These are phyloP conservation scores for Lobophora halterata DNA, from an alignment of 2,888 invertebrate genomes.

Conservation along the genomic window DNA sequence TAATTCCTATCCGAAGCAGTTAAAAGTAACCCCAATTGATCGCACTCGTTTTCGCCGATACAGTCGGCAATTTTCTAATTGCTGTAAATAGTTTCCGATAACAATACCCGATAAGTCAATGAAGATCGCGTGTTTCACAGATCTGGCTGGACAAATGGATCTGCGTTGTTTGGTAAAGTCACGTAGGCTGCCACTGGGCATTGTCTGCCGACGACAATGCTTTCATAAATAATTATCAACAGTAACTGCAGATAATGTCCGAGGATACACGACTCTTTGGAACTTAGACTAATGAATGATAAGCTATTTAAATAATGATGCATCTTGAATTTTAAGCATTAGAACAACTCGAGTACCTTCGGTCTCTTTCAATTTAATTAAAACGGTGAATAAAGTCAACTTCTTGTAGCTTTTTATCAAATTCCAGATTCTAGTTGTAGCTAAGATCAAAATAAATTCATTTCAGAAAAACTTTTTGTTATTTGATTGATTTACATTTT, in stretches of 20 bases:
- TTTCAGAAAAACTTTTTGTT: too few species aligned
- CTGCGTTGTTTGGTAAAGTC: slow-evolving; percentile 36
- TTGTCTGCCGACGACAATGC: slow-evolving; percentile 59
- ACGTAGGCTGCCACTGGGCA: slow-evolving; percentile 44
- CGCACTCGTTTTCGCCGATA: slow-evolving; percentile 25
- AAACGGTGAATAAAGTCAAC: not conserved
- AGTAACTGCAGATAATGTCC: slow-evolving; percentile 31
- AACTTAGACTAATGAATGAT: slow-evolving; percentile 24
- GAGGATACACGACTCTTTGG: slow-evolving; percentile 28
- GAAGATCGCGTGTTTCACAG: slow-evolving; percentile 29
- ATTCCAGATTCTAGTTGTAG: too few species aligned
- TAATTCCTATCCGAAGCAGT: slow-evolving; percentile 24
- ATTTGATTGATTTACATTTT: slow-evolving; percentile 5
- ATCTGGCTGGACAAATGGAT: slow-evolving; percentile 19
- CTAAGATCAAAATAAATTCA: too few species aligned
- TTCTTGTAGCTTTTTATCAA: too few species aligned
- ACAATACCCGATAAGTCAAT: slow-evolving; percentile 33
- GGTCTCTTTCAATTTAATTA: not conserved
- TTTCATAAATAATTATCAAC: slow-evolving; percentile 53
- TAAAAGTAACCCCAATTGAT: slow-evolving; percentile 28
- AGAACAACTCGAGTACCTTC: not conserved
- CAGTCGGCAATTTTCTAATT: slow-evolving; percentile 33
- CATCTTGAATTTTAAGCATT: slow-evolving; percentile 12
- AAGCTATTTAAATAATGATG: slow-evolving; percentile 15
- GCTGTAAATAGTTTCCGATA: slow-evolving; percentile 32